Evolutionary conservation across 2,888 invertebrate genomes (phyloP), one percentile per base, ranked within the genome.

Genomic region (Beris morrisii): DNA sequence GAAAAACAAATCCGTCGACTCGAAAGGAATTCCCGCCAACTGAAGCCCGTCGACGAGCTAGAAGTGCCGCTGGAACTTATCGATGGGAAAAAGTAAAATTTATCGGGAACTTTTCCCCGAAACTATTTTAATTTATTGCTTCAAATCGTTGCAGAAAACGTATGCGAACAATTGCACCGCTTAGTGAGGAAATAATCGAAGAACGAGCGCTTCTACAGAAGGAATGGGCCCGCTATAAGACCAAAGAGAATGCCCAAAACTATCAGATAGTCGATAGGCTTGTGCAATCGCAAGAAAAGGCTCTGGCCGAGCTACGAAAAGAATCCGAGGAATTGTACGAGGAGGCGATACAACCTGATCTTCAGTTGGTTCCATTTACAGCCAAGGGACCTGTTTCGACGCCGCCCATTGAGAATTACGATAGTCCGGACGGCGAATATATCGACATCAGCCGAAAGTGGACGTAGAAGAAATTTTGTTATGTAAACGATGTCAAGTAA

Each of bases 341-440:
- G 76, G 90, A 89, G 76, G 96, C 97, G 13, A 87, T 95, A 70
- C 85, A 94, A 88, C 82, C 88, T 5, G 95, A 96, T 78, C 76
- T 86, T 15, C 79, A 82, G 6, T 76, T 94, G 44, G 74, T 95
- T 30, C 92, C 94, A 0, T 87, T 87, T 72, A 82, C 83, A 22
- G 75, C 84, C 2, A 83, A 83, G 66, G 96, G 97, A 0, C 93
- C 97, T 0, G 86, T 89, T 0, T 83, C 87, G 32, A 95, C 95
- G 1, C 95, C 96, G 4, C 88, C 95, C 0, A 90, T 94, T 67
- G 84, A 88, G 74, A 84, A 87, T 69, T 97, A 94, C 77, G 84
- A 86, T 0, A 85, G 88, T 54, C 92, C 93, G 0, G 97, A 98
- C 81, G 98, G 98, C 46, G 94, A 96, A 74, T 97, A 95, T 76